These are phyloP conservation scores for Limulus polyphemus DNA, from an alignment of 2,888 invertebrate species.

Conservation along the genomic window DNA sequence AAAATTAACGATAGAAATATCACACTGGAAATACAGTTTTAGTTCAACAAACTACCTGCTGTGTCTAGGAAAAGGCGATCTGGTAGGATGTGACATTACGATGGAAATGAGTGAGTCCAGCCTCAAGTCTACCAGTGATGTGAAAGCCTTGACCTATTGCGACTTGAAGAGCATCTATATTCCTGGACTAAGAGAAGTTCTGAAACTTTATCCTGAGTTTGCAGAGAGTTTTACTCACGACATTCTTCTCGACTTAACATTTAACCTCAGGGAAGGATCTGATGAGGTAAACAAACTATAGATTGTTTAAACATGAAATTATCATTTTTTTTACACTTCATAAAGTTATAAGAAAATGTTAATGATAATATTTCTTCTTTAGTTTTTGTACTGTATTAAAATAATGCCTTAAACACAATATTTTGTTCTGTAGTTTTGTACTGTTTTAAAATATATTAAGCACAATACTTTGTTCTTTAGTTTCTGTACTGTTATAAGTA, in stretches of 20 bases:
- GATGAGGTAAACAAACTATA: constrained; percentile 50
- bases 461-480: too few species aligned
- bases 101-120: constrained; percentile 59
- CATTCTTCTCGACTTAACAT: constrained; percentile 87
- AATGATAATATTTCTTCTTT: too few species aligned
- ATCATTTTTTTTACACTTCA: too few species aligned
- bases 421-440: too few species aligned
- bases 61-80: constrained; percentile 78
- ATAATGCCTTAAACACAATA: too few species aligned
- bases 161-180: constrained; percentile 89
- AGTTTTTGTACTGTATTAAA: too few species aligned
- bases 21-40: too few species aligned
- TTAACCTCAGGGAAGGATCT: constrained; percentile 83
- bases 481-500: too few species aligned
- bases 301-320: too few species aligned
- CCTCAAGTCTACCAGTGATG: constrained; percentile 86
- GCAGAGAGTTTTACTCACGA: constrained; percentile 87
- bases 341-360: too few species aligned
- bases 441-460: too few species aligned
- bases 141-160: constrained; percentile 88
- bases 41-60: neutral
- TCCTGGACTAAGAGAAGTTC: constrained; percentile 73
- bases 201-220: constrained; percentile 83
- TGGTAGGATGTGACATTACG: constrained; percentile 83
- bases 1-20: too few species aligned